Evolutionary conservation across 2,113 vertebrate genomes (phyloP), one percentile per base, ranked within the genome.

Genomic region (Probosciger aterrimus): DNA sequence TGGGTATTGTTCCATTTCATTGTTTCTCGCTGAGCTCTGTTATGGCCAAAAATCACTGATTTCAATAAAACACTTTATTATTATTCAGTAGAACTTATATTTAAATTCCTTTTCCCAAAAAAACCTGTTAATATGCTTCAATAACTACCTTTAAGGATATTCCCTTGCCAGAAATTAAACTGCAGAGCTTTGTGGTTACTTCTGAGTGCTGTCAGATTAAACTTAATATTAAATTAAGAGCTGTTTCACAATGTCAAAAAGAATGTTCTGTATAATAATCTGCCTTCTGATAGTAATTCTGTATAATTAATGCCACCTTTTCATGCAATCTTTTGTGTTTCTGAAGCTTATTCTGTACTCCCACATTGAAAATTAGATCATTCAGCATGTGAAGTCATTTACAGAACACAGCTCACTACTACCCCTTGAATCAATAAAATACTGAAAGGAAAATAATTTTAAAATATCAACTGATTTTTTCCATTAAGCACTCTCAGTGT

Each of bases 291-390:
- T 43, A 28, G 55, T 84, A 96, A 90, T 96, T 94, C 86, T 73
- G 28, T 76, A 92, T 95, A 94, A 97, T 96, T 86, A 95, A 82
- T 86, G 68, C 43, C 80, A 86, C 47, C 86, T 90, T 92, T 83
- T 68, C 64, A 46, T 41, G 76, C 35, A 94, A 4, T 86, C 88
- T 86, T 94, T 95, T 94, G 73, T 95, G 52, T 81, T 96, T 96
- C 46, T 80, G 37, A 92, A 94, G 79, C 92, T 93, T 92, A 94
- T 88, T 88, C 65, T 84, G 52, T 68, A 83, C 80, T 90, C 92
- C 82, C n/a, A 91, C 82, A 6, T 57, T 50, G 73, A 92, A 94
- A 83, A 95, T 92, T 60, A 96, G 88, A 92, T 95, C 82, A 80
- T 91, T 80, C 81, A 79, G 89, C 44, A 76, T 92, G 60, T 93